phyloP scores from a whole-genome alignment of 2,888 invertebrate species.

The Nysson spinosus region DNA sequence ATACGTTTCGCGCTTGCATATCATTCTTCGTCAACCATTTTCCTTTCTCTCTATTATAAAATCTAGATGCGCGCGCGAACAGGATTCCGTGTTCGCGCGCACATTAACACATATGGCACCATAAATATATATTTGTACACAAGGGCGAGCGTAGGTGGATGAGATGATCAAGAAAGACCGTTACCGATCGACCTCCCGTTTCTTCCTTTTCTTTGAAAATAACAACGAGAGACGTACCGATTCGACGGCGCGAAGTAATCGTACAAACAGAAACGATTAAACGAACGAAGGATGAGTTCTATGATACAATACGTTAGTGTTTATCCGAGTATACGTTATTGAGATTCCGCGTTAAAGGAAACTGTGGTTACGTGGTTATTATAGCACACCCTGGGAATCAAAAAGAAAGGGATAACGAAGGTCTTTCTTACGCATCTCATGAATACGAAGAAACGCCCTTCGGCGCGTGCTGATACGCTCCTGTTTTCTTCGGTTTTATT shows the following conservation, averaged over 20 bases:
- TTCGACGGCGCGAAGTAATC: too few relatives aligned
- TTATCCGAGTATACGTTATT: too few relatives aligned
- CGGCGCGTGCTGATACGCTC: constrained; percentile 12
- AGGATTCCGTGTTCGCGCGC: constrained; percentile 27
- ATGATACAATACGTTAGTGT: too few relatives aligned
- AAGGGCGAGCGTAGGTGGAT: constrained; percentile 40
- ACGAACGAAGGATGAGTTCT: too few relatives aligned
- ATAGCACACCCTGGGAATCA: too few relatives aligned
- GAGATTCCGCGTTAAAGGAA: too few relatives aligned
- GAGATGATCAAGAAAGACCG: constrained; percentile 41
- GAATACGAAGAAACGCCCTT: constrained; percentile 11
- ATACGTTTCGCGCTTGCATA: constrained; percentile 29
- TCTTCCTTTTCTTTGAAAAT: background rate
- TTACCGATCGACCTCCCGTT: background rate
- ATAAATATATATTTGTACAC: constrained; percentile 52
- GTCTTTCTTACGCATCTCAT: constrained; percentile 29
- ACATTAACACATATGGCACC: constrained; percentile 46
- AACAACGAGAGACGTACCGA: too few relatives aligned
- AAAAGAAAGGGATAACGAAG: background rate
- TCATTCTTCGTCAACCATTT: constrained; percentile 2
- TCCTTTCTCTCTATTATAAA: constrained; percentile 40
- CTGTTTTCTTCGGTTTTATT: background rate
- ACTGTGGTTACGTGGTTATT: too few relatives aligned
- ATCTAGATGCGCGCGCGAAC: constrained; percentile 43
- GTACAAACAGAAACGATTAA: too few relatives aligned